Conservation (phyloP, 2,888 invertebrate species). For the Eilema griseolum region DNA sequence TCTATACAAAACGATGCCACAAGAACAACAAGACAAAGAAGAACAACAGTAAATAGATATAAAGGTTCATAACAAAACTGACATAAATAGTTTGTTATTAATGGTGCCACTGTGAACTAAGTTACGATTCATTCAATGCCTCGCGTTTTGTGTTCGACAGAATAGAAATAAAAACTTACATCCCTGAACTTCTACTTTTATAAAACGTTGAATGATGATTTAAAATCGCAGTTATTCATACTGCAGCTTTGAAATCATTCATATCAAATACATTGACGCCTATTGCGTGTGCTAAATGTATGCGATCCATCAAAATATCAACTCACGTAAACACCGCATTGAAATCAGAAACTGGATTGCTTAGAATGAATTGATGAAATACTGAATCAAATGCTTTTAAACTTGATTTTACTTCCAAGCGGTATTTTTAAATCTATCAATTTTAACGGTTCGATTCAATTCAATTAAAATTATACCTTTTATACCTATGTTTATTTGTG, state of each 20-base stretch:
- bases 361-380: background rate
- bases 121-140: background rate
- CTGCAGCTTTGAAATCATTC: conserved; percentile 11
- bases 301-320: conserved; percentile 12
- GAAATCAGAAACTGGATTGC: background rate
- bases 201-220: conserved; percentile 3
- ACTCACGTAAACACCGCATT: background rate
- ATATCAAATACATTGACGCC: conserved; percentile 10
- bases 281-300: background rate
- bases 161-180: background rate
- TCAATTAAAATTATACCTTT: background rate
- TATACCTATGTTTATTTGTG: background rate
- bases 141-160: background rate
- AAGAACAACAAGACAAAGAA: too few species aligned
- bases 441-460: background rate
- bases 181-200: background rate
- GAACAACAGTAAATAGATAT: too few species aligned
- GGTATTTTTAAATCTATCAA: background rate
- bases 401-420: background rate
- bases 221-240: background rate
- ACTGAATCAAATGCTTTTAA: background rate
- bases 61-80: background rate
- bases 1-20: background rate
- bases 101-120: background rate
- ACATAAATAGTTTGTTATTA: background rate